phyloP scores from a whole-genome alignment of 2,113 vertebrate genomes.

The Asarcornis scutulata region DNA sequence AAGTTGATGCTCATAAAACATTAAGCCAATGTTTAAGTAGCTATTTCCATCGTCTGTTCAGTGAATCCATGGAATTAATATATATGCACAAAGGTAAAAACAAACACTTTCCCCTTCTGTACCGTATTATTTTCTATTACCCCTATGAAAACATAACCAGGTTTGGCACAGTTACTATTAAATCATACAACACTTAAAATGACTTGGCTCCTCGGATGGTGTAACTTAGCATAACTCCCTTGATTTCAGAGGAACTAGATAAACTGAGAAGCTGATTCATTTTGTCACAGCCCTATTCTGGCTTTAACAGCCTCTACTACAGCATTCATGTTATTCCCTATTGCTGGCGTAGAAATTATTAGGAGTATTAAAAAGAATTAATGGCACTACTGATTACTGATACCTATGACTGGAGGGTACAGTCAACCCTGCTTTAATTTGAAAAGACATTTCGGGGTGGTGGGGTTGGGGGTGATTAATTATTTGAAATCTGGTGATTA shows the following conservation, averaged over 20 bases:
- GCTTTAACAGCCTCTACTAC: neutral
- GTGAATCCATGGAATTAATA: neutral
- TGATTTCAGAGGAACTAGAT: neutral
- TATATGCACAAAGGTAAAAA: neutral
- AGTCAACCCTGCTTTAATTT: neutral
- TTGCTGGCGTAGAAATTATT: constrained; percentile 1
- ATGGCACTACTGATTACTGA: constrained; percentile 1
- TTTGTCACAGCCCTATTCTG: neutral
- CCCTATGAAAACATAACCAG: neutral
- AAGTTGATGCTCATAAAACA: neutral
- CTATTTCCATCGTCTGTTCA: neutral
- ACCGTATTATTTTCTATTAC: constrained; percentile 11
- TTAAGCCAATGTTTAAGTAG: neutral
- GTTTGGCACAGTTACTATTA: neutral
- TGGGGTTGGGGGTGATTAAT: neutral
- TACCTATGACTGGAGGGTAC: neutral
- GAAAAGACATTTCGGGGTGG: neutral
- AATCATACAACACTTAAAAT: neutral
- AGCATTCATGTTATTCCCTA: neutral
- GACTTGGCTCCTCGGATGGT: neutral
- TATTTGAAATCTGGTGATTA: constrained; percentile 2
- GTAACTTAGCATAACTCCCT: neutral
- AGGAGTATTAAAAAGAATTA: constrained; percentile 16
- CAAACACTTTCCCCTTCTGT: neutral
- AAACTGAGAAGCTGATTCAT: neutral